A percentile compares a stretch with the other conserved stretches of the same genome.
Conservation (phyloP, 2,113 vertebrate genomes). For the Columbina picui region DNA sequence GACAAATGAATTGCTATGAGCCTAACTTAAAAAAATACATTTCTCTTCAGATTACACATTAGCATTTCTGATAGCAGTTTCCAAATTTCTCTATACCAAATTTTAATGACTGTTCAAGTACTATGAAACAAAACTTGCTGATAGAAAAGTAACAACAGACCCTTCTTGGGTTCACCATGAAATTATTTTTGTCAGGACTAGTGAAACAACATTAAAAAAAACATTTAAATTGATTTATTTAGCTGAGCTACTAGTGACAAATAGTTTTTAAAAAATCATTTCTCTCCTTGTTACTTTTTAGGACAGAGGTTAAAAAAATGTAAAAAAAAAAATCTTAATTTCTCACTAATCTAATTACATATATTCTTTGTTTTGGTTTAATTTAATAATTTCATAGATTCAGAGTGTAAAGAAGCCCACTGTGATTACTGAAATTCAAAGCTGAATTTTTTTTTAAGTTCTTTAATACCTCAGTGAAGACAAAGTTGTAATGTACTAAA, state of each 20-base stretch:
- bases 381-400: background rate
- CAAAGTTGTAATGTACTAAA: slow-evolving; percentile 59
- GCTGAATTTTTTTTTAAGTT: background rate
- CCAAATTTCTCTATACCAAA: background rate
- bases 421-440: background rate
- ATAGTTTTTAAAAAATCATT: background rate
- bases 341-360: background rate
- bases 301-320: background rate
- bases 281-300: background rate
- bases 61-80: background rate
- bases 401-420: background rate
- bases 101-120: background rate
- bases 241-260: background rate
- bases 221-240: background rate
- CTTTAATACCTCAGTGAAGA: background rate
- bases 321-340: background rate
- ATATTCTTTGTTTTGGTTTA: background rate
- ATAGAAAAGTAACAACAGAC: background rate
- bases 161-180: background rate
- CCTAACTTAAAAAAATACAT: background rate
- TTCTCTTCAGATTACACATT: background rate
- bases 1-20: background rate
- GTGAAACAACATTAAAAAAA: background rate
- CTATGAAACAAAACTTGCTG: background rate
- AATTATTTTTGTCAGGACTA: background rate